A percentile compares a stretch with the other conserved stretches of the same genome.
phyloP scores from a whole-genome alignment of 2,888 invertebrate species.

The Phlogophora meticulosa region DNA sequence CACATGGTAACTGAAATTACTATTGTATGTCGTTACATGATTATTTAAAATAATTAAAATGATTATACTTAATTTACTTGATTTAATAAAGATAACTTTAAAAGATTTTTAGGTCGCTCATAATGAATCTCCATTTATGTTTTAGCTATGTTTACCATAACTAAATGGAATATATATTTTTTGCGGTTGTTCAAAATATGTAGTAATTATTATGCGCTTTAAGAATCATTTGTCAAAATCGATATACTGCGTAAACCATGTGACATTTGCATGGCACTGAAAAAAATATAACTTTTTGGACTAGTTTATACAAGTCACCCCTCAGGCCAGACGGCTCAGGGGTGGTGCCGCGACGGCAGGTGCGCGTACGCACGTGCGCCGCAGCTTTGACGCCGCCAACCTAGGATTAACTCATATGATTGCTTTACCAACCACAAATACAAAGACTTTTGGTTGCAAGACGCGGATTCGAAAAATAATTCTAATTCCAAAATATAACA shows the following conservation, averaged over 20 bases:
- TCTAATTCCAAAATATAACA: neutral
- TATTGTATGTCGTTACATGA: slow-evolving; percentile 25
- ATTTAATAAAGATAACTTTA: neutral
- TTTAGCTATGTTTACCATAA: too few relatives aligned
- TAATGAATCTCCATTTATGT: too few relatives aligned
- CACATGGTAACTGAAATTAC: slow-evolving; percentile 13
- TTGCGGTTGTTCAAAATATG: neutral
- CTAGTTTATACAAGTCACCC: slow-evolving; percentile 64
- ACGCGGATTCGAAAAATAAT: neutral
- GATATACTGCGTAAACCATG: neutral
- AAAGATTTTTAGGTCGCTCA: neutral
- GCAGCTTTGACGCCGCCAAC: slow-evolving; percentile 77
- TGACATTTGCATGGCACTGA: slow-evolving; percentile 3
- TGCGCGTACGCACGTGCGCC: slow-evolving; percentile 86
- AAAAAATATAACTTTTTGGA: slow-evolving; percentile 30
- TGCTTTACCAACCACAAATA: slow-evolving; percentile 58
- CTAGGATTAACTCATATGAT: slow-evolving; percentile 73
- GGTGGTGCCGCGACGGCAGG: slow-evolving; percentile 76
- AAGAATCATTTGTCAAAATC: neutral
- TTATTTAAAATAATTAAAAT: slow-evolving; percentile 23
- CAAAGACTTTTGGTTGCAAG: slow-evolving; percentile 23
- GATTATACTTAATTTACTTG: slow-evolving; percentile 16
- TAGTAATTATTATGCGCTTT: neutral
- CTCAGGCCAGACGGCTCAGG: slow-evolving; percentile 53
- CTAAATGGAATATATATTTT: too few relatives aligned